These are phyloP conservation scores for Cosmia trapezina DNA, from an alignment of 2,888 invertebrate genomes.

Conservation along the genomic window DNA sequence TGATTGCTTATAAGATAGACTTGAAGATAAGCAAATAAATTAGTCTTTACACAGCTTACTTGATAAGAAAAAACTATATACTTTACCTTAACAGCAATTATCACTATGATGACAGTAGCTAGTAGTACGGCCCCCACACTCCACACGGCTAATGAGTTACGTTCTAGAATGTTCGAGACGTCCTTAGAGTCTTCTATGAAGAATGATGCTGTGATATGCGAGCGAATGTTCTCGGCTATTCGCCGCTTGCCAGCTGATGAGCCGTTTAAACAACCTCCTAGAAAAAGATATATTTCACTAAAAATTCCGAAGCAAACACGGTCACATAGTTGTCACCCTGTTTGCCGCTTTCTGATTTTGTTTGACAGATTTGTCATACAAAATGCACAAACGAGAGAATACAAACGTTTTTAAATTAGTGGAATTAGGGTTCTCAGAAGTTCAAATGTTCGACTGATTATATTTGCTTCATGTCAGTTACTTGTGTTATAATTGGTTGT, in stretches of 20 bases:
- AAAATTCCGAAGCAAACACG: neutral
- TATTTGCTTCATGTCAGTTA: too few relatives aligned
- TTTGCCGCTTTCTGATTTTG: neutral
- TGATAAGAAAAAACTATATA: neutral
- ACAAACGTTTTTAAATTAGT: neutral
- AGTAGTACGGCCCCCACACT: constrained; percentile 74
- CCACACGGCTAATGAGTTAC: constrained; percentile 76
- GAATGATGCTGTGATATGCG: constrained; percentile 82
- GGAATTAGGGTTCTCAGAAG: too few relatives aligned
- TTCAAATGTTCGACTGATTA: too few relatives aligned
- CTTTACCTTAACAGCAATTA: constrained; percentile 79
- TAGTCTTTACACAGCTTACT: neutral
- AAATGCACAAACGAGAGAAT: neutral
- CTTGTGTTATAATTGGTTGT: too few relatives aligned
- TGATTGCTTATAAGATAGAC: neutral
- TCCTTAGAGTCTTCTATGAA: constrained; percentile 80
- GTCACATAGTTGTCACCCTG: neutral
- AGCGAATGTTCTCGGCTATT: constrained; percentile 90
- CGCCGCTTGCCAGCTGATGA: constrained; percentile 94
- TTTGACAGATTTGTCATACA: too few relatives aligned
- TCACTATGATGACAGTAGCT: constrained; percentile 72
- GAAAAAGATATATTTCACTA: neutral
- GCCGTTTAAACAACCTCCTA: constrained; percentile 93
- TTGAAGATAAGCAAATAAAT: neutral
- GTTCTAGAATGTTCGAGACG: constrained; percentile 74